Conservation (phyloP, 2,797 vertebrate genomes). For the Arrhamphus sclerolepis region DNA sequence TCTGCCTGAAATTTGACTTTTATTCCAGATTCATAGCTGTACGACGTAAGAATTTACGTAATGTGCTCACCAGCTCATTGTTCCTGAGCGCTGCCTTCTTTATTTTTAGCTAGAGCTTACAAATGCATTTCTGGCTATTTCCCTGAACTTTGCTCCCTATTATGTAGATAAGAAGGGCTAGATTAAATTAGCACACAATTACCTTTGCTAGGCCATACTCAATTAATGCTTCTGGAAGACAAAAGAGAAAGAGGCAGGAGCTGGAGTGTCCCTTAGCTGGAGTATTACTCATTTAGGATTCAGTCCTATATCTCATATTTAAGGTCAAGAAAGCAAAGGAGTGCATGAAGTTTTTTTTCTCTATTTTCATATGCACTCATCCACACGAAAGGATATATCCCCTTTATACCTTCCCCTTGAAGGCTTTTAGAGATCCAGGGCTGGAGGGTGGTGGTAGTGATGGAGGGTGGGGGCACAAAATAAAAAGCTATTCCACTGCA, state of each 20-base stretch:
- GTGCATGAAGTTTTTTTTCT: slow-evolving; percentile 43
- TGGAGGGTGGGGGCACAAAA: not conserved
- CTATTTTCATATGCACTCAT: slow-evolving; percentile 30
- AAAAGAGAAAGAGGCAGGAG: slow-evolving; percentile 40
- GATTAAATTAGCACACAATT: slow-evolving; percentile 65
- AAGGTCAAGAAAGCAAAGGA: slow-evolving; percentile 49
- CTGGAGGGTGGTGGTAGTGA: slow-evolving; percentile 24
- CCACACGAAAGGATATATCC: slow-evolving; percentile 45
- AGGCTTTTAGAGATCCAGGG: slow-evolving; percentile 54
- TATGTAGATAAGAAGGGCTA: slow-evolving; percentile 32
- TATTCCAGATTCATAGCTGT: not conserved
- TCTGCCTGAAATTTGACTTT: not conserved
- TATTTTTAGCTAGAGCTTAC: slow-evolving; percentile 21
- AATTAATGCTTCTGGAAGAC: slow-evolving; percentile 59
- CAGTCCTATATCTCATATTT: slow-evolving; percentile 64
- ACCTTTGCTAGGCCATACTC: slow-evolving; percentile 36
- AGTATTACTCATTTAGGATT: slow-evolving; percentile 73
- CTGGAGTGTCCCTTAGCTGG: slow-evolving; percentile 36
- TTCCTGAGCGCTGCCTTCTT: not conserved
- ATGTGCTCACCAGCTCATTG: slow-evolving; percentile 11
- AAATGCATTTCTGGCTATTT: slow-evolving; percentile 14
- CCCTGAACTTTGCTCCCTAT: slow-evolving; percentile 53
- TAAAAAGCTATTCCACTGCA: slow-evolving; percentile 45
- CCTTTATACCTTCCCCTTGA: slow-evolving; percentile 29
- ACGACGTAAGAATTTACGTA: not conserved